Conservation (phyloP, 2,113 vertebrate species). For the Butorides virescens region DNA sequence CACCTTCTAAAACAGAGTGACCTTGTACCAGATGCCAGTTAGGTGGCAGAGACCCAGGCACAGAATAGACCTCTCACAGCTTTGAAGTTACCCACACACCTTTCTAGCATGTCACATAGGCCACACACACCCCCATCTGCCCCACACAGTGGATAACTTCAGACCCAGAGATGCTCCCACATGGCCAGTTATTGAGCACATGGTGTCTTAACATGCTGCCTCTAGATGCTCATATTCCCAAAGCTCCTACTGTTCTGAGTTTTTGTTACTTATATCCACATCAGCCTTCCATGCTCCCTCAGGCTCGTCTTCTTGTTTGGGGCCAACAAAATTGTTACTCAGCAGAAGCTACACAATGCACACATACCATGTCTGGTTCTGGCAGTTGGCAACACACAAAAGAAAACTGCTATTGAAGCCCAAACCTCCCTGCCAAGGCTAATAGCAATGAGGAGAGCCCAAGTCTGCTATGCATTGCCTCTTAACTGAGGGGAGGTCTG, state of each 20-base stretch:
- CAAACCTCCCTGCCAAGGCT: background rate
- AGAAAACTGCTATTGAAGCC: background rate
- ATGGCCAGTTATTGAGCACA: background rate
- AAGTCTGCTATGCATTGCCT: background rate
- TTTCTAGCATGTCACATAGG: background rate
- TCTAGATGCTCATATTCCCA: background rate
- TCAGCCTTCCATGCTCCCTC: background rate
- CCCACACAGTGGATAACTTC: background rate
- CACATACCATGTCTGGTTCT: rapidly evolving
- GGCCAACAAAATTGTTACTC: background rate
- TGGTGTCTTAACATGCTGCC: background rate
- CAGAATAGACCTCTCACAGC: background rate
- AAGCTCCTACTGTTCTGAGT: background rate
- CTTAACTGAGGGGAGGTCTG: background rate
- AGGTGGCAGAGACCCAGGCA: background rate
- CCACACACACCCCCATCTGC: background rate
- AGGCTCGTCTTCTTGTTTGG: background rate
- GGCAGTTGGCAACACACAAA: background rate
- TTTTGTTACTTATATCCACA: background rate
- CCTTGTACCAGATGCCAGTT: background rate
- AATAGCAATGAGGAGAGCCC: background rate
- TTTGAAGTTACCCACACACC: background rate
- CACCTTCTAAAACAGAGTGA: background rate
- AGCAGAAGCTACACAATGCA: background rate
- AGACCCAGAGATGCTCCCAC: background rate